Evolutionary conservation across 2,113 vertebrate species (phyloP), one percentile per base, ranked within the genome.

Genomic region (Nannospalax galili): DNA sequence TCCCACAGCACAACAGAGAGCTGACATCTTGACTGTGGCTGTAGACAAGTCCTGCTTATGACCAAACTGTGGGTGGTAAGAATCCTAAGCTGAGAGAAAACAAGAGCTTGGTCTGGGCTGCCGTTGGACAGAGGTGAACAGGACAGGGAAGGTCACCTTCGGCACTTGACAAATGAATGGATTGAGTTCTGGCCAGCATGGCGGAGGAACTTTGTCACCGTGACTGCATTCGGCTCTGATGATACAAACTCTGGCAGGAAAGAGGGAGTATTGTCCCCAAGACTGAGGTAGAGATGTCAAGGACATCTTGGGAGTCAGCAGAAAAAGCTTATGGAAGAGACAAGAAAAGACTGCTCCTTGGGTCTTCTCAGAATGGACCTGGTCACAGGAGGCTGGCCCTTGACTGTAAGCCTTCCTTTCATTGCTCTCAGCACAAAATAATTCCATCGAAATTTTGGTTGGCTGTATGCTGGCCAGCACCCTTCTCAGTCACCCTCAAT

Each of bases 121-220:
- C 42, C 28, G 2, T 42, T 48, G 2, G 35, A 75, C 81, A 79
- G 79, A 86, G 81, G 60, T 15, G 7, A 86, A 37, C 26, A 22
- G 42, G 79, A 78, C 32, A n/a, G 67, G 20, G 48, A 65, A 58
- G 82, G 97, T 82, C 92, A 95, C 90, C 93, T 92, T 93, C 82
- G 11, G 74, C 64, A 60, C 67, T 88, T 89, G 82, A 94, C 93
- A 69, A 89, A 95, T n/a, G 80, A 92, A 82, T 89, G 26, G 3
- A 90, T 60, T 94, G 88, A 4, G 84, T 64, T 84, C 96, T 79
- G 78, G 88, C 79, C 90, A 42, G 56, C 30, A 9, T 2, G 16
- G 89, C 65, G 81, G 52, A 95, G 90, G 78, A 70, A 77, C 37
- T 26, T 1, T 48, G 40, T 93, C 19, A 1, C 58, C 30, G 2